Evolutionary conservation across 2,113 vertebrate species (phyloP), one percentile per base, ranked within the genome.

Genomic region (Trinectes maculatus): DNA sequence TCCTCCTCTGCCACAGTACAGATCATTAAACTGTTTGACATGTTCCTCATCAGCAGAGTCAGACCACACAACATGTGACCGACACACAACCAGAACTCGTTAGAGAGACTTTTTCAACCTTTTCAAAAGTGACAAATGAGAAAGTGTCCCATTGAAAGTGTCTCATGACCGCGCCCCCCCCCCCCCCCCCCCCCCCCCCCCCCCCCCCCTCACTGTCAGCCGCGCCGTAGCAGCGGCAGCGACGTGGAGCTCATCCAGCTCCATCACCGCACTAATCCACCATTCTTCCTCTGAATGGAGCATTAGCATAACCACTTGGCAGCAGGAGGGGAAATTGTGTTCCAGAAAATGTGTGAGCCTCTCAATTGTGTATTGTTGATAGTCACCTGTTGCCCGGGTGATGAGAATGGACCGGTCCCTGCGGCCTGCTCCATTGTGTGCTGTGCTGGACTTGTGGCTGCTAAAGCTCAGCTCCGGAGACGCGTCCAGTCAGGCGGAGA

Each of bases 291-390:
- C 71, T 84, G 84, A 91, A 89, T 88, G 84, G 43, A 60, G 82
- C 62, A 85, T 92, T 87, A 89, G 47, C 87, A 87, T 89, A 85
- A 87, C 82, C 15, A 52, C 85, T 90, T 91, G 90, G 89, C 89
- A 87, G 76, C 57, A 0, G 39, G 47, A 74, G 40, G 44, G 47
- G 31, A 46, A 73, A 85, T 87, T 85, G 80, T 90, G 40, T 78
- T 86, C 83, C 84, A 83, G 76, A 33, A 62, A 85, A 84, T 85
- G 71, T 72, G 58, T 62, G 58, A 84, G 73, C 69, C 83, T 78
- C 82, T 87, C 64, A 57, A 66, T 77, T 67, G 71, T 15, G 42
- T 73, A 87, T 86, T 89, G 84, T 89, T 84, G 26, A 76, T 58
- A 70, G 74, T 71, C 77, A 87, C 83, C 84, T 87, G 82, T 84